Base-by-base conservation (phyloP, 2,888 invertebrate species). In the Lampropteryx suffumata region DNA sequence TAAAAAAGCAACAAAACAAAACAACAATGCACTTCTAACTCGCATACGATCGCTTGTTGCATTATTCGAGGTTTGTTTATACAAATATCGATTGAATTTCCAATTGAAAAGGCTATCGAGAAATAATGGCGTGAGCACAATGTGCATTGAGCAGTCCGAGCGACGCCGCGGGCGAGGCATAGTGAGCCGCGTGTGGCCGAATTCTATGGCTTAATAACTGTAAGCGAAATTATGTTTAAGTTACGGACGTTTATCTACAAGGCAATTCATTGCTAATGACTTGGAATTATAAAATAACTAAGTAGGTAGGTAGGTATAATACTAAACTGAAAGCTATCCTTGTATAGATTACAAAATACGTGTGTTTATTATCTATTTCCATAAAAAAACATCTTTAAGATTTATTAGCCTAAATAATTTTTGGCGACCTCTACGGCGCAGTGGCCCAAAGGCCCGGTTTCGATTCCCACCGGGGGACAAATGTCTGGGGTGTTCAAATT, bases 51-150 rank as follows among this genome's bases (percentile, higher is more conserved):
- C 11, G 33, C 33, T 30, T 21, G 17, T 32, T 44, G 30, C 50
- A 47, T 48, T 55, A 50, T 51, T 59, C 51, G 50, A 30, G n/a
- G 41, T 50, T 52, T 60, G 51, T 55, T 55, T 50, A 46, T 52
- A 47, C 43, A 51, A 45, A 39, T 49, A 52, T 55, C 55, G 53
- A 57, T 59, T 56, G 55, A 57, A 61, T 50, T 37, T 51, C 46
- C 62, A 56, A 78, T 84, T 84, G 80, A 81, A 84, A 78, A 69
- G 71, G 70, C 76, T 71, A 80, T 77, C 73, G 73, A 62, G 71
- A 63, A 71, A 78, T 76, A 76, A 77, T 75, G 67, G 69, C 54
- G 55, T 50, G 48, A 57, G 63, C 65, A 83, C 84, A 87, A 84
- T 83, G 77, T 65, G 73, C 75, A 83, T 82, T 82, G 72, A 80